Evolutionary conservation across 2,113 vertebrate genomes (phyloP).

Genomic region (Cyanoliseus patagonus): DNA sequence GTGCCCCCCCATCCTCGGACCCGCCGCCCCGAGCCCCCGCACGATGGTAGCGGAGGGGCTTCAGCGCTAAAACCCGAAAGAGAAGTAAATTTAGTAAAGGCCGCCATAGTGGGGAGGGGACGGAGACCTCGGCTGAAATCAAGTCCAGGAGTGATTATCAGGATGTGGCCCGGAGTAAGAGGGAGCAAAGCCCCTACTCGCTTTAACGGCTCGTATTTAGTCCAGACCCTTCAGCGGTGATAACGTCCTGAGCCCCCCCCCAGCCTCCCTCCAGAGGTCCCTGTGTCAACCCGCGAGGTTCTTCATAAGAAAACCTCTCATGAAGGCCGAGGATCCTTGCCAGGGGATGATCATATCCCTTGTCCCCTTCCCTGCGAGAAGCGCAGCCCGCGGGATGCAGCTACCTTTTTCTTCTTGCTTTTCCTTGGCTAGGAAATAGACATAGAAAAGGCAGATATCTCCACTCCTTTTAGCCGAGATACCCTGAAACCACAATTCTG

Average conservation of each 20-base stretch:
- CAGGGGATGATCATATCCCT: neutral
- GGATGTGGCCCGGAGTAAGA: neutral
- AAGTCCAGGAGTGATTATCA: neutral
- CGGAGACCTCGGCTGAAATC: rapidly evolving
- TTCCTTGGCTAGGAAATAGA: neutral
- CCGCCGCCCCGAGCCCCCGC: rapidly evolving
- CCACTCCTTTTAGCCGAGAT: neutral
- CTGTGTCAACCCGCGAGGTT: neutral
- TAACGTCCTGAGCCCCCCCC: neutral
- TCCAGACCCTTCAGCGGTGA: neutral
- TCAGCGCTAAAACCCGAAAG: neutral
- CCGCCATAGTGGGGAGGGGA: neutral
- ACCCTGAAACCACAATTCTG: neutral
- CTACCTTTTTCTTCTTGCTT: neutral
- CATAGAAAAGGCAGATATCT: neutral
- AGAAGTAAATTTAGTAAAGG: neutral
- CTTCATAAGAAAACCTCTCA: neutral
- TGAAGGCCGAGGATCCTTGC: neutral
- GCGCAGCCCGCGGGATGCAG: neutral
- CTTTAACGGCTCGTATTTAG: rapidly evolving
- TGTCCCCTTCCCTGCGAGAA: neutral
- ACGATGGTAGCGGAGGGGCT: neutral
- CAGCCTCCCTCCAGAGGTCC: neutral
- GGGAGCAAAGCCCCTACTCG: rapidly evolving
- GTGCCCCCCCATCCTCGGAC: rapidly evolving